Evolutionary conservation across 2,888 invertebrate genomes (phyloP), one percentile per base, ranked within the genome.

Genomic region (Trichogramma evanescens): DNA sequence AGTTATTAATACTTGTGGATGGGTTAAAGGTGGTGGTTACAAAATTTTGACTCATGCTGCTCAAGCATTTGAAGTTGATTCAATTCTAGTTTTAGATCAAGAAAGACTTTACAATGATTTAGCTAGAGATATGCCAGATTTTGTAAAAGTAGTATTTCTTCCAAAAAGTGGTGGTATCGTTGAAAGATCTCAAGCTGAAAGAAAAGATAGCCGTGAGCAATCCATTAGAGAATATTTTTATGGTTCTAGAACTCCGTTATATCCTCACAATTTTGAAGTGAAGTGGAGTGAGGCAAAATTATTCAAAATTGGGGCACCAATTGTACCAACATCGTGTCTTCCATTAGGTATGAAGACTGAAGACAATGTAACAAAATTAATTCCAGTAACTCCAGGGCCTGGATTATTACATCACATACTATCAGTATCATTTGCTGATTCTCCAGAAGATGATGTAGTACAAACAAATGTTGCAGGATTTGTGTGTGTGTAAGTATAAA

Each of bases 91-190:
- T 0, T 77, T 99, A 65, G 98, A 98, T 77, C 96, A 98, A 76
- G 98, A 99, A 77, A 83, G 97, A 66, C 81, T 99, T 1, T 97
- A 94, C 78, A 96, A 93, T 73, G 96, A 98, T 78, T 80, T 99
- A 52, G 88, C 92, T 58, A 81, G 94, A 52, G 98, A 98, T 77
- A 89, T 98, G 84, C 96, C 97, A 0, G 85, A 86, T 64, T 93
- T 93, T 79, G 95, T 97, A 6, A 92, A 93, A 80, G 91, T 98
- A 1, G 74, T 95, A 0, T 87, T 93, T 68, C 78, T 93, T 64
- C 95, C 95, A 0, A 99, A 98, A 79, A 96, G 96, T 75, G 97
- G 97, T 40, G 99, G 99, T 49, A 97, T 95, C 5, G 95, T 95
- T 0, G 95, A 95, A 75, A 81, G 95, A 13, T 90, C 87, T 59